Percentiles rank a stretch among this genome's conserved stretches.
Conservation (phyloP, 2,113 vertebrate species). For the Peromyscus californicus region DNA sequence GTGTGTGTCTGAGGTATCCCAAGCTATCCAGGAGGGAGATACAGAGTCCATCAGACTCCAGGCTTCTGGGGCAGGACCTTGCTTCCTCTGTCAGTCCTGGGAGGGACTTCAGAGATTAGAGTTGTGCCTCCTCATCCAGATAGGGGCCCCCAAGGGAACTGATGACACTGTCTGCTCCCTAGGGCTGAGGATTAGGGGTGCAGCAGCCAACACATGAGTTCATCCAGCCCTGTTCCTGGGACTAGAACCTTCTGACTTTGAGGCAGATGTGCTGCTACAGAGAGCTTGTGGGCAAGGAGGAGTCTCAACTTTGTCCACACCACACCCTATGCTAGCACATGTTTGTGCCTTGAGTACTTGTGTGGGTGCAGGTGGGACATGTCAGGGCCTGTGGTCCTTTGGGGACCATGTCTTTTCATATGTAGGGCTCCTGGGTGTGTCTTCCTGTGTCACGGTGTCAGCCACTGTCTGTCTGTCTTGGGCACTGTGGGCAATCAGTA, state of each 20-base stretch:
- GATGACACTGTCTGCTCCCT: not conserved
- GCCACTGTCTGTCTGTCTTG: not conserved
- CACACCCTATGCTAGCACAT: constrained; percentile 68
- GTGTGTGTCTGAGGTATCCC: not conserved
- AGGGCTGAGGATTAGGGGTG: not conserved
- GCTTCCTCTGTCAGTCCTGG: not conserved
- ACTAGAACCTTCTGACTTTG: constrained; percentile 34
- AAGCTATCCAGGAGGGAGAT: not conserved
- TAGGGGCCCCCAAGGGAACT: not conserved
- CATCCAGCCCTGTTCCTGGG: not conserved
- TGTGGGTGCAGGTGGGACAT: constrained; percentile 68
- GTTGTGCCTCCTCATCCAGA: not conserved
- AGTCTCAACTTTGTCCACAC: constrained; percentile 28
- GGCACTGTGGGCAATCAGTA: not conserved
- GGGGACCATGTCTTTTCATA: constrained; percentile 40
- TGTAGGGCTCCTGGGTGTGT: constrained; percentile 53
- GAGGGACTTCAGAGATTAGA: constrained; percentile 8
- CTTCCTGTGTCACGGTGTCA: not conserved
- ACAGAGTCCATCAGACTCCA: not conserved
- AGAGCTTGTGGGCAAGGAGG: constrained; percentile 30
- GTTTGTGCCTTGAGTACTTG: constrained; percentile 64
- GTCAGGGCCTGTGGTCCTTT: constrained; percentile 67
- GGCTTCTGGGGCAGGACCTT: not conserved
- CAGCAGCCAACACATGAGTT: not conserved
- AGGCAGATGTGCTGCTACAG: constrained; percentile 3